phyloP scores from a whole-genome alignment of 2,888 invertebrate genomes.

The Acronicta aceris region DNA sequence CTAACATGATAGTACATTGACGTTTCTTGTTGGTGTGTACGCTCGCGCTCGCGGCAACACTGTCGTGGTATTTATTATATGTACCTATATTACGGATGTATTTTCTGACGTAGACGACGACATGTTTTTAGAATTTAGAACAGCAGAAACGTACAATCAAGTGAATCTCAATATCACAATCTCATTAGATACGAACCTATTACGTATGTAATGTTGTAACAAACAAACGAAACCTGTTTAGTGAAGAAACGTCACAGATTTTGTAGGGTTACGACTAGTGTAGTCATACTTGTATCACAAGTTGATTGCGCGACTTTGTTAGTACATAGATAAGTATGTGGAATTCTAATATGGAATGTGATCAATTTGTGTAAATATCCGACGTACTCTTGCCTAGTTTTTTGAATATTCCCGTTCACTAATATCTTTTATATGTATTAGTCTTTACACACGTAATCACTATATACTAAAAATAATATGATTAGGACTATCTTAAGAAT shows the following conservation, averaged over 20 bases:
- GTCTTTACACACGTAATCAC: neutral
- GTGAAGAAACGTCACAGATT: no score
- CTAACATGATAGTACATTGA: no score
- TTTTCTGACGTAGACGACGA: no score
- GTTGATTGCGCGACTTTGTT: neutral
- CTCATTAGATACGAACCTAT: no score
- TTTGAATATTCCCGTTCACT: conserved; percentile 6
- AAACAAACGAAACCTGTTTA: no score
- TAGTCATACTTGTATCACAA: neutral
- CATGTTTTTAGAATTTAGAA: no score
- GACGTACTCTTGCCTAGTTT: conserved; percentile 41
- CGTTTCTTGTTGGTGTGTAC: no score
- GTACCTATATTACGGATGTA: no score
- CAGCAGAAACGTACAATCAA: no score
- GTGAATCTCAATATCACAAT: no score
- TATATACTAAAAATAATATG: neutral
- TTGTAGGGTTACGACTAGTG: neutral
- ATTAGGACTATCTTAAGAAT: neutral
- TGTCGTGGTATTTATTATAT: no score
- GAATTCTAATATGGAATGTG: conserved; percentile 27
- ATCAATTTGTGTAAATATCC: conserved; percentile 32
- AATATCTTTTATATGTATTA: conserved; percentile 11
- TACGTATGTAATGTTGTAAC: no score
- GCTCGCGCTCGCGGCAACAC: neutral
- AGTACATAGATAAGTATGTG: conserved; percentile 2